phyloP scores from a whole-genome alignment of 2,113 vertebrate genomes.

The Lycaon pictus region DNA sequence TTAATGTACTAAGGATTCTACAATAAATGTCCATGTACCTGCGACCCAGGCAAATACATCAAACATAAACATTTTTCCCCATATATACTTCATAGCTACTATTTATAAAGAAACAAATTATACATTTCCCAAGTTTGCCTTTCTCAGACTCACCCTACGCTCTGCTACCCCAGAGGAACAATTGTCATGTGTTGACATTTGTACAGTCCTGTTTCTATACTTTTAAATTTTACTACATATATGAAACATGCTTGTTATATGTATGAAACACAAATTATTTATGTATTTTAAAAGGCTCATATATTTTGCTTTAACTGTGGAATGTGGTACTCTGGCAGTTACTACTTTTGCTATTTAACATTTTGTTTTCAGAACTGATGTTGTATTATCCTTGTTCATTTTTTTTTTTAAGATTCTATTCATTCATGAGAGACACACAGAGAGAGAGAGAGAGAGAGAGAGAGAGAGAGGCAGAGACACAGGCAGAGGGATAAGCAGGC shows the following conservation, averaged over 20 bases:
- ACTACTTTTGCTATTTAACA: neutral
- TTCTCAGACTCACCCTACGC: neutral
- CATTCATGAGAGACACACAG: too few species aligned
- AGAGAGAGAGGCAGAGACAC: too few species aligned
- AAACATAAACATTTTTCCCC: neutral
- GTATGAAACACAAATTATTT: neutral
- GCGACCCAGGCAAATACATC: neutral
- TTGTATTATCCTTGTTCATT: neutral
- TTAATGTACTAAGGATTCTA: neutral
- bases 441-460: too few species aligned
- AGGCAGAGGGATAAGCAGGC: too few species aligned
- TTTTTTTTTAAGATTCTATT: neutral
- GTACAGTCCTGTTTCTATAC: neutral
- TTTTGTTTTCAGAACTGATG: constrained; percentile 3
- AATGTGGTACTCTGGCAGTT: neutral
- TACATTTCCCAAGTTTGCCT: neutral
- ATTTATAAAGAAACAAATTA: constrained; percentile 5
- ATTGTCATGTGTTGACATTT: neutral
- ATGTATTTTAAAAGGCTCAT: neutral
- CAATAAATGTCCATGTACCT: neutral
- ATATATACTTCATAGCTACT: neutral
- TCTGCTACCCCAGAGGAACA: neutral
- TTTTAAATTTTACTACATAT: neutral
- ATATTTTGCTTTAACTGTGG: neutral
- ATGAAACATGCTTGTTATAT: neutral